Percentiles rank a stretch among this genome's conserved stretches.
These are phyloP conservation scores for Nesidiocoris tenuis DNA, from an alignment of 2,888 invertebrate species.

Conservation along the genomic window DNA sequence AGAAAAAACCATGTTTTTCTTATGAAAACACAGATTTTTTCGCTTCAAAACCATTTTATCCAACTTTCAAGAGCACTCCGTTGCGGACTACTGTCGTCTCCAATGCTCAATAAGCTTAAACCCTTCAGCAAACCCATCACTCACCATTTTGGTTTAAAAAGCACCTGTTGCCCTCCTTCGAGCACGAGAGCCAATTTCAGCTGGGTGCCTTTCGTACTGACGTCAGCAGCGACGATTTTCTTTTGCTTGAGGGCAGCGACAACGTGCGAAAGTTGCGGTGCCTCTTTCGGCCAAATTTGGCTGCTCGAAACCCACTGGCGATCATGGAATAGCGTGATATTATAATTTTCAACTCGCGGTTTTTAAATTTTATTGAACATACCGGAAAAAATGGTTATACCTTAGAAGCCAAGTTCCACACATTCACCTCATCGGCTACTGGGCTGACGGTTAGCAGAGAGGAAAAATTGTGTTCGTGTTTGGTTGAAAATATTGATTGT, in stretches of 20 bases:
- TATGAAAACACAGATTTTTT: no score
- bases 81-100: no score
- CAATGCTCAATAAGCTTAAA: no score
- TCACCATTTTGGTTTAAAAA: slow-evolving; percentile 92
- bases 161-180: slow-evolving; percentile 70
- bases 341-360: no score
- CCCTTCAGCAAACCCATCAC: no score
- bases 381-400: not conserved
- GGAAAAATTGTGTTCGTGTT: slow-evolving; percentile 5
- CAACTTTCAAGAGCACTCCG: no score
- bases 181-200: slow-evolving; percentile 79
- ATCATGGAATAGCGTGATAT: no score
- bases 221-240: slow-evolving; percentile 71
- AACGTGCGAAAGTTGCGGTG: slow-evolving; percentile 63
- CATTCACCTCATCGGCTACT: not conserved
- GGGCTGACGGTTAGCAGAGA: not conserved
- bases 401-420: slow-evolving; percentile 17
- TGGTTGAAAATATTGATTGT: slow-evolving; percentile 4
- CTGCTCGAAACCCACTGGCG: slow-evolving; percentile 54
- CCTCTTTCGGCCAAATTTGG: slow-evolving; percentile 54
- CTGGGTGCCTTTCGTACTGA: slow-evolving; percentile 84
- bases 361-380: no score
- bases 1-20: no score
- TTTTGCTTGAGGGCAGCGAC: slow-evolving; percentile 66
- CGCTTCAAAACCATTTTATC: no score